Conservation (phyloP, 2,797 vertebrate genomes). For the Oryzias dopingdopingensis region DNA sequence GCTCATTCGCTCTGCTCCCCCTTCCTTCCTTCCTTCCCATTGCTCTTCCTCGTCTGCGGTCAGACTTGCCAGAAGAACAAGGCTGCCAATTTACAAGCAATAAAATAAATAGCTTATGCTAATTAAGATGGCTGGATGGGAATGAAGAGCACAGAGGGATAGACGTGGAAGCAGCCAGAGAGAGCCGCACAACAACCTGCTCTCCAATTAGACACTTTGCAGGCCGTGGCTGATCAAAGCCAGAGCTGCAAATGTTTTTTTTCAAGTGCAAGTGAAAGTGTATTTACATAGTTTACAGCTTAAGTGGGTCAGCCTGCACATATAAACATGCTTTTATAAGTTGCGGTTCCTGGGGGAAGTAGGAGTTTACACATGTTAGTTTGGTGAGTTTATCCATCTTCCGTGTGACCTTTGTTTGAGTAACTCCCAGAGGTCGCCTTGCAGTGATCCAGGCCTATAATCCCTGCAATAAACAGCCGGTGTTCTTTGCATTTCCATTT, state of each 20-base stretch:
- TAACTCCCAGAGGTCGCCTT: conserved; percentile 26
- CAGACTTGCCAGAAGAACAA: conserved; percentile 58
- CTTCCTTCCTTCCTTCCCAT: conserved; percentile 20
- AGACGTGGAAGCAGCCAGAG: conserved; percentile 45
- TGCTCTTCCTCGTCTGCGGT: conserved; percentile 18
- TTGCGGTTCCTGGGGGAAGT: conserved; percentile 19
- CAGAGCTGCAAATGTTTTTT: conserved; percentile 13
- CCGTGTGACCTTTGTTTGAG: conserved; percentile 36
- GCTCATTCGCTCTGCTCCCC: conserved; percentile 25
- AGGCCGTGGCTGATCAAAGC: conserved; percentile 40
- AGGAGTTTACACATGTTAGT: conserved; percentile 27
- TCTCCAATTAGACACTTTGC: conserved; percentile 64
- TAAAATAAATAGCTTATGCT: conserved; percentile 75
- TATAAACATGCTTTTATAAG: conserved; percentile 36
- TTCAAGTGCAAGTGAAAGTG: conserved; percentile 25
- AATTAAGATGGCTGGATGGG: conserved; percentile 70
- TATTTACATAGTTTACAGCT: conserved; percentile 44
- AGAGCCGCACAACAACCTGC: conserved; percentile 64
- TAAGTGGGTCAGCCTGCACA: conserved; percentile 26
- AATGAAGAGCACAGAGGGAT: conserved; percentile 37
- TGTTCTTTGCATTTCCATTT: conserved; percentile 50
- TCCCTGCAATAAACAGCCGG: conserved; percentile 44
- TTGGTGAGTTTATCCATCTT: conserved; percentile 40
- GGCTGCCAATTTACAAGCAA: conserved; percentile 72
- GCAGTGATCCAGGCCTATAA: conserved; percentile 33